phyloP scores from a whole-genome alignment of 64 coral and sea anemone species.

The Platygyra sinensis region DNA sequence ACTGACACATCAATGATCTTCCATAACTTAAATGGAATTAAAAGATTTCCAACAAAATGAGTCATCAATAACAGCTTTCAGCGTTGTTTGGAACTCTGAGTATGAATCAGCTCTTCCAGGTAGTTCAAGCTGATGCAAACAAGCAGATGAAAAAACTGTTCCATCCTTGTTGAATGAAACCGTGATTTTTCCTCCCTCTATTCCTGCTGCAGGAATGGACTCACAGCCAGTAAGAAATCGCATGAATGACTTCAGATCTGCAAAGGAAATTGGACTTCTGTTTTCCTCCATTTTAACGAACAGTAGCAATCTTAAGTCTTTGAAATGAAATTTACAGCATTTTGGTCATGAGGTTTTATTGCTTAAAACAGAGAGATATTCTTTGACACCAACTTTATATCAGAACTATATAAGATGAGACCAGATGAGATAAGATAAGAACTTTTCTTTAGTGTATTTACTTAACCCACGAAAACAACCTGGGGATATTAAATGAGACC shows the following conservation, averaged over 20 bases:
- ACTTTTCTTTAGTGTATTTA: constrained; percentile 36
- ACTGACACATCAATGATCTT: too few species aligned
- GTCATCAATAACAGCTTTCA: too few species aligned
- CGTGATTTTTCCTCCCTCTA: constrained; percentile 1
- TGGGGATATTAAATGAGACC: constrained; percentile 29
- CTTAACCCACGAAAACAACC: constrained; percentile 14
- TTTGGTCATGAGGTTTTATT: too few species aligned
- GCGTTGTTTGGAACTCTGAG: constrained; percentile 19
- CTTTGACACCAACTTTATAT: constrained; percentile 22
- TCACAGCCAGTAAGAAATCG: constrained; percentile 43
- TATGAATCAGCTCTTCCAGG: constrained; percentile 38
- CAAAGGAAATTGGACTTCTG: too few species aligned
- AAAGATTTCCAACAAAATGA: too few species aligned
- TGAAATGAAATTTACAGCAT: too few species aligned
- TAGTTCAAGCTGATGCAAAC: constrained; percentile 50
- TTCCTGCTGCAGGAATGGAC: constrained; percentile 41
- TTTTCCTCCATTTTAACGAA: too few species aligned
- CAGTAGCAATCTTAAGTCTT: too few species aligned
- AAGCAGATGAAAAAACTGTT: not conserved
- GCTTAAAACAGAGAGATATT: too few species aligned
- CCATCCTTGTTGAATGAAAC: too few species aligned
- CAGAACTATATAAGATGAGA: constrained; percentile 27
- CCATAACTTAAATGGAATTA: too few species aligned
- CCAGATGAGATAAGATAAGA: constrained; percentile 30
- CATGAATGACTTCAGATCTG: constrained; percentile 34